These are phyloP conservation scores for Chydorus sphaericus DNA, from an alignment of 2,888 invertebrate species.

Conservation along the genomic window DNA sequence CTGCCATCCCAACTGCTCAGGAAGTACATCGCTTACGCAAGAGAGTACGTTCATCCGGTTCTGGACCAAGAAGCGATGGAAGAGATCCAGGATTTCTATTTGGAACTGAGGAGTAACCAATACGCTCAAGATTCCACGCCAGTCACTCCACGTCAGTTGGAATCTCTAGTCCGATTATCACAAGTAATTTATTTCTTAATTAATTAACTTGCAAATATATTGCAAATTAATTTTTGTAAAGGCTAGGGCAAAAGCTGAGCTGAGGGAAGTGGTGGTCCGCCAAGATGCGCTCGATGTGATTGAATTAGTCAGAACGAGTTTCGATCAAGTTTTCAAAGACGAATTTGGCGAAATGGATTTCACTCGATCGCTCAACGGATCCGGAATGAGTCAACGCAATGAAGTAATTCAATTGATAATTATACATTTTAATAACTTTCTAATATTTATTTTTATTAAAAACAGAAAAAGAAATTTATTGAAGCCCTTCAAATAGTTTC, in stretches of 20 bases:
- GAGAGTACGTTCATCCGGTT: conserved; percentile 69
- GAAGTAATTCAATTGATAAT: conserved; percentile 34
- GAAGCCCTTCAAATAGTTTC: conserved; percentile 48
- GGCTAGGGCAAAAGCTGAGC: conserved; percentile 76
- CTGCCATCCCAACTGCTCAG: conserved; percentile 61
- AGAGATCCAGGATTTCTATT: conserved; percentile 60
- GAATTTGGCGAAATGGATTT: conserved; percentile 49
- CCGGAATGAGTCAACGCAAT: conserved; percentile 53
- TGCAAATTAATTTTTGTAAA: conserved; percentile 25
- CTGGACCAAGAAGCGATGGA: conserved; percentile 54
- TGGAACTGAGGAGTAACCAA: conserved; percentile 47
- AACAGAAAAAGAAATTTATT: conserved; percentile 55
- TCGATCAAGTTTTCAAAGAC: conserved; percentile 59
- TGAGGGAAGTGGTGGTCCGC: conserved; percentile 61
- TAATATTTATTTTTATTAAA: conserved; percentile 21
- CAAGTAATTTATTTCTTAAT: conserved; percentile 32
- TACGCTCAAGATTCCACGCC: conserved; percentile 54
- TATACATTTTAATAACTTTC: neutral
- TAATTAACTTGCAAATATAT: neutral
- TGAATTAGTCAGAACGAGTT: conserved; percentile 64
- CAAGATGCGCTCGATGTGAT: conserved; percentile 73
- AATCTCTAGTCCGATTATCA: conserved; percentile 72
- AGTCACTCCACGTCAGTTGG: conserved; percentile 73
- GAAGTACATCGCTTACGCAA: conserved; percentile 83
- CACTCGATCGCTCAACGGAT: conserved; percentile 47